Evolutionary conservation across 2,113 vertebrate species (phyloP).

Genomic region (Labrus mixtus): DNA sequence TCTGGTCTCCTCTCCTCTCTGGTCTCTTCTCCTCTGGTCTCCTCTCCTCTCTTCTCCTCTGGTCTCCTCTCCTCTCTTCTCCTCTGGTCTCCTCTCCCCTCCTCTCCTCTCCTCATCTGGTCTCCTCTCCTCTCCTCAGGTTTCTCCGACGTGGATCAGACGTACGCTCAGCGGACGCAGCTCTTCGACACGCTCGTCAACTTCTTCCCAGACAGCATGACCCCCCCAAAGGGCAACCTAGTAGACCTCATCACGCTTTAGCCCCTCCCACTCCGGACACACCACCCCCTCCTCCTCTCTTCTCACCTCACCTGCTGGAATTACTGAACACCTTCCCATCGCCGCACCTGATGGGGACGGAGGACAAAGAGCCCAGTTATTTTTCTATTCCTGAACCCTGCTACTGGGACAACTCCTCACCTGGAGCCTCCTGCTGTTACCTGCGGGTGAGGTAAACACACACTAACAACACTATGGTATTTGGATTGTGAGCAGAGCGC

Average conservation of each 20-base stretch:
- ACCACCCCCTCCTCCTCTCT: not conserved
- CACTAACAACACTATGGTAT: constrained; percentile 13
- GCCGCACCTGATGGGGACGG: not conserved
- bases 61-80: not conserved
- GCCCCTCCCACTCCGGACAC: constrained; percentile 48
- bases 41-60: too few species aligned
- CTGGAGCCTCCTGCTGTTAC: constrained; percentile 29
- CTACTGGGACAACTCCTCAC: constrained; percentile 14
- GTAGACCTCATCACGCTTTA: constrained; percentile 98
- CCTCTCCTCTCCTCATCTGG: not conserved
- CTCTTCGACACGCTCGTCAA: constrained; percentile 98
- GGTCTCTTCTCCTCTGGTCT: too few species aligned
- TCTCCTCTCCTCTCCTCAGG: constrained; percentile 77
- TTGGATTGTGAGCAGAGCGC: not conserved
- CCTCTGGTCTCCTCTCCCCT: not conserved
- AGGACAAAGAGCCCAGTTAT: constrained; percentile 44
- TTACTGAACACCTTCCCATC: constrained; percentile 13
- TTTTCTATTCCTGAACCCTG: constrained; percentile 47
- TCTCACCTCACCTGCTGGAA: constrained; percentile 20
- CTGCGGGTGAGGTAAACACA: constrained; percentile 17
- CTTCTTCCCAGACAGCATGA: constrained; percentile 99
- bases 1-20: too few species aligned
- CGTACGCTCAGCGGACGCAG: constrained; percentile 96
- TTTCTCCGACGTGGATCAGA: constrained; percentile 97
- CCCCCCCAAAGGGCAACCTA: constrained; percentile 97